Base-by-base conservation (phyloP, 2,113 vertebrate genomes). In the Dipodomys ordii region DNA sequence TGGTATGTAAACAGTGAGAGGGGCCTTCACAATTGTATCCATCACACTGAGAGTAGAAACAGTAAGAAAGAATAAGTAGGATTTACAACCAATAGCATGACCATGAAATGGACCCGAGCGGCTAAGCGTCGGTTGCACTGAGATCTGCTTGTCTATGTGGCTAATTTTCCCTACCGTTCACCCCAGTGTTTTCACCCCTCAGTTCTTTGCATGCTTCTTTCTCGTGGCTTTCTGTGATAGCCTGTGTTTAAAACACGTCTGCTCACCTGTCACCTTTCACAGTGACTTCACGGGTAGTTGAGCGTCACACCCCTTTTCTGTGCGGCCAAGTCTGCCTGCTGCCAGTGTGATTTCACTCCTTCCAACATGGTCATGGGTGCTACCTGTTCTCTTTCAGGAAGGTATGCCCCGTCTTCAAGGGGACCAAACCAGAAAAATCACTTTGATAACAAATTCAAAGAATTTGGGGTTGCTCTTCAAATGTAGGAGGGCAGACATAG, bases 261-360 rank as follows among this genome's bases (percentile, higher is more conserved):
- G 13, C 81, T 80, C 39, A 46, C 39, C 32, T n/a, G 87, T 13
- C 32, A 64, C 27, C 30, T 39, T 72, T 68, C 27, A 30, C 20
- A 6, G 22, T 1, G 49, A 62, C 73, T 79, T 28, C 35, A 80
- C 72, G n/a, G 39, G 67, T 81, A 73, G 69, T 32, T 92, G 88
- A 87, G 60, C 87, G 25, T 83, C 86, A 81, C 46, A 13, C 18
- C 30, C 30, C 18, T 90, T 81, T 92, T 68, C 65, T 69, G 53
- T 87, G 68, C 64, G 92, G 53, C 72, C 76, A 62, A 68, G 73
- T 65, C 60, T 64, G 64, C 53, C 64, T 83, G 49, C 68, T 90
- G 25, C 60, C 74, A 30, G 10, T 13, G 2, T 25, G 19, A 64
- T 79, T 46, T 80, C 65, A 88, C 32, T 92, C 53, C 60, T 68